Conservation (phyloP, 1,140 invertebrate species). For the Leptoteleia sp. region DNA sequence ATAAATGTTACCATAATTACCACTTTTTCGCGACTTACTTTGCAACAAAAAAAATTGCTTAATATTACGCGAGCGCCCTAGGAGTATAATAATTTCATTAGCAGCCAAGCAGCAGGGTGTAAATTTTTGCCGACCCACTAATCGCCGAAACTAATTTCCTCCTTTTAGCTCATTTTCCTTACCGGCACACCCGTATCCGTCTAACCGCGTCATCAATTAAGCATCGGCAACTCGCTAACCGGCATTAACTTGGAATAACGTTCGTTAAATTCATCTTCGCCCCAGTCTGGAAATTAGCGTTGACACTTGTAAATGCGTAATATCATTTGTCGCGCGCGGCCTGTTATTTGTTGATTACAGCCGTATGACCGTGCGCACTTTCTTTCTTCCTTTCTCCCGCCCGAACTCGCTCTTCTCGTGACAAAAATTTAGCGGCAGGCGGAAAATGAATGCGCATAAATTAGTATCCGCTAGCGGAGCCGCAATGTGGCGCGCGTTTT, state of each 20-base stretch:
- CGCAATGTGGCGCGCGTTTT: constrained; percentile 14
- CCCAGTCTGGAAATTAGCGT: constrained; percentile 7
- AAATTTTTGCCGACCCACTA: no score
- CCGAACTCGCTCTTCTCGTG: constrained; percentile 5
- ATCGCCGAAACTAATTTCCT: no score
- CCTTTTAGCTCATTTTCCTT: no score
- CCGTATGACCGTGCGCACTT: neutral
- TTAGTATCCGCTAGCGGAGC: constrained; percentile 54
- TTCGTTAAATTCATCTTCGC: constrained; percentile 15
- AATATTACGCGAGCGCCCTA: no score
- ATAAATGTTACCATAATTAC: no score
- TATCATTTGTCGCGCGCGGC: constrained; percentile 21
- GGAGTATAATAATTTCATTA: no score
- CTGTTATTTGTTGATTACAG: constrained; percentile 50
- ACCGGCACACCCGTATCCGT: no score
- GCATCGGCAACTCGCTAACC: constrained; percentile 19
- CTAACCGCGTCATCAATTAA: constrained; percentile 28
- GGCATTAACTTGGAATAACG: constrained; percentile 6
- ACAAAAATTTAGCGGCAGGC: constrained; percentile 16
- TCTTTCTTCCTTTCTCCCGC: constrained; percentile 2
- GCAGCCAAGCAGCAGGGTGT: no score
- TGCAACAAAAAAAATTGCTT: no score
- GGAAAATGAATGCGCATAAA: constrained; percentile 65
- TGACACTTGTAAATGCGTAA: constrained; percentile 28
- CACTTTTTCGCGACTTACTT: no score